phyloP scores from a whole-genome alignment of 30 jellyfish, hydroid and myxozoan species.

The Hydractinia symbiolongicarpus region DNA sequence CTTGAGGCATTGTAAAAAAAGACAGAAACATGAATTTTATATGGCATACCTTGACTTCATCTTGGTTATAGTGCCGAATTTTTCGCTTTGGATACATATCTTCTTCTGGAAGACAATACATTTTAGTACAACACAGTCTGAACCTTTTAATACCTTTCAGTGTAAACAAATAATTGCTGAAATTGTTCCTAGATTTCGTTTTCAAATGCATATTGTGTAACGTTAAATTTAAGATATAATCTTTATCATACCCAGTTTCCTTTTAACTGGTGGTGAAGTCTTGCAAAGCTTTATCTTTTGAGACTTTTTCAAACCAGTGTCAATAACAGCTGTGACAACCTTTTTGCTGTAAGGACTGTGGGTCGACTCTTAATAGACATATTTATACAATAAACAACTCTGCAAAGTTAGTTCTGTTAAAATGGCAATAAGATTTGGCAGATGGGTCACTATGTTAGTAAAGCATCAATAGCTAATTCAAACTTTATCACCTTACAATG shows the following conservation, averaged over 20 bases:
- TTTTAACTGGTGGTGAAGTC: conserved; percentile 21
- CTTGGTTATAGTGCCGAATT: conserved; percentile 74
- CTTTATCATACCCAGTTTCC: conserved; percentile 3
- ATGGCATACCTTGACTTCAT: conserved; percentile 50
- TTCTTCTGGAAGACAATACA: conserved; percentile 32
- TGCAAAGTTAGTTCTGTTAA: no score
- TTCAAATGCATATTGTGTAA: no score
- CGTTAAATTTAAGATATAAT: no score
- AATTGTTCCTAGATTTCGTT: no score
- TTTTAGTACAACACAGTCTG: background rate
- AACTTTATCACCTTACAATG: no score
- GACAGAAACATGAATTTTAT: background rate
- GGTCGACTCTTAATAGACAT: no score
- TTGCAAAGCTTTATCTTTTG: background rate
- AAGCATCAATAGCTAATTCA: no score
- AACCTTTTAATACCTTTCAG: background rate
- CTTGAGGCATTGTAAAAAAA: background rate
- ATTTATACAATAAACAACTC: no score
- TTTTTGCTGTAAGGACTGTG: background rate
- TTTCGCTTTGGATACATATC: conserved; percentile 36
- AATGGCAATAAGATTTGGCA: no score
- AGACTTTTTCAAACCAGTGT: conserved; percentile 3
- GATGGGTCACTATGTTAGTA: no score
- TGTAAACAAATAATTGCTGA: background rate
- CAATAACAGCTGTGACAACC: conserved; percentile 12